Base-by-base conservation (phyloP, 2,888 invertebrate species). In the Cantharis flavilabris region DNA sequence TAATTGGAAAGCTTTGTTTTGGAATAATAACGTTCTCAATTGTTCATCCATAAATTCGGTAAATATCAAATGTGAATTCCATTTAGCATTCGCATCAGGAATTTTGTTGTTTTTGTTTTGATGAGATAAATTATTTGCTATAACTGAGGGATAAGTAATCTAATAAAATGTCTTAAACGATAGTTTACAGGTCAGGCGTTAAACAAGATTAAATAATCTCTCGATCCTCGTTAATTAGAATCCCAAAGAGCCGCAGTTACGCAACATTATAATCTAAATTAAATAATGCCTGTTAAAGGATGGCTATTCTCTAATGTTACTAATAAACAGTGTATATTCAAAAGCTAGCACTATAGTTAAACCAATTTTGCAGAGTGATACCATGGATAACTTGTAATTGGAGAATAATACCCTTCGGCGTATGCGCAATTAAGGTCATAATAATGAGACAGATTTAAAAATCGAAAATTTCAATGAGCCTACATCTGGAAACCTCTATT, bases 181-280 rank as follows among this genome's bases (percentile, higher is more conserved):
- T 72, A 82, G 84, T 82, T 83, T 86, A 84, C 83, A 86, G 85
- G 85, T 86, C 86, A 85, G 84, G 85, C 86, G 86, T 85, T 83
- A 86, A 87, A 87, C 83, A 84, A 84, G 85, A 86, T 86, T 84
- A 85, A 84, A 85, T 84, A 85, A 86, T 86, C 86, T 84, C 84
- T 82, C 82, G 84, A 84, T 84, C 84, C 84, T 83, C 83, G 85
- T 85, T 86, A 86, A 86, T 86, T 86, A 85, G 83, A 82, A 83
- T 82, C 83, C 83, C 83, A 72, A 84, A 83, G 84, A 84, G 83
- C 82, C 80, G 81, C 81, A 80, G 81, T 80, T 82, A 81, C 73
- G 80, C 81, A 81, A 82, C 82, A 82, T 84, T 85, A 86, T 86
- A 86, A 86, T 86, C 86, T 84, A 86, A 87, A 87, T 87, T 86